Base-by-base conservation (phyloP, 2,797 vertebrate species). In the Cirrhinus molitorella region DNA sequence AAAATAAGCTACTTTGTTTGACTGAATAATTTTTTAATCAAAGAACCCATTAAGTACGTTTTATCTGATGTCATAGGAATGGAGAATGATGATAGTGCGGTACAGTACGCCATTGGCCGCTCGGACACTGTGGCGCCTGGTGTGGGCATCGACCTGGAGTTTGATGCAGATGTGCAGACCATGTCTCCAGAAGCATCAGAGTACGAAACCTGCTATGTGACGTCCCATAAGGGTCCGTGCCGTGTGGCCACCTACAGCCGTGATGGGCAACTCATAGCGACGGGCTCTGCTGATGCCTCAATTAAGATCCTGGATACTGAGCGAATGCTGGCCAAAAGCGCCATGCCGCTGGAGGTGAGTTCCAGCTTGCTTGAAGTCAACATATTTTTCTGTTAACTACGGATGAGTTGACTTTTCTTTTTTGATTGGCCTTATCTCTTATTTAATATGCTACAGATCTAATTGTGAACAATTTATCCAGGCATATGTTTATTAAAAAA, bases 231-330 rank as follows among this genome's bases (percentile, higher is more conserved):
- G 87, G 98, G 98, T 14, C 98, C 98, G 0, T 99, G 98, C 81
- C 95, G 98, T 0, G 97, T 99, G 0, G 98, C 98, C 45, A 99
- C 97, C 0, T 99, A 99, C 71, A 99, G 98, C 86, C 95, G 98
- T 2, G 98, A 99, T 0, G 98, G 98, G 1, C 98, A 99, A 90
- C 91, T 99, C 14, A 99, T 99, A 9, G 98, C 98, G 43, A 99
- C 98, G 0, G 98, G 98, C 45, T 99, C 98, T 0, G 98, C 98
- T 0, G 98, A 99, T 0, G 97, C 98, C 3, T 99, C 98, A 66
- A 99, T 99, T 90, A 99, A 99, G 93, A 98, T 99, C 87, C 94
- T 99, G 84, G 98, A 99, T 86, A 99, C 98, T 0, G 98, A 99
- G 80, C 96, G 98, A 86, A 99, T 99, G 98, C 86, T 99, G 91